phyloP scores from a whole-genome alignment of 2,888 invertebrate genomes.

The Eilema depressum region DNA sequence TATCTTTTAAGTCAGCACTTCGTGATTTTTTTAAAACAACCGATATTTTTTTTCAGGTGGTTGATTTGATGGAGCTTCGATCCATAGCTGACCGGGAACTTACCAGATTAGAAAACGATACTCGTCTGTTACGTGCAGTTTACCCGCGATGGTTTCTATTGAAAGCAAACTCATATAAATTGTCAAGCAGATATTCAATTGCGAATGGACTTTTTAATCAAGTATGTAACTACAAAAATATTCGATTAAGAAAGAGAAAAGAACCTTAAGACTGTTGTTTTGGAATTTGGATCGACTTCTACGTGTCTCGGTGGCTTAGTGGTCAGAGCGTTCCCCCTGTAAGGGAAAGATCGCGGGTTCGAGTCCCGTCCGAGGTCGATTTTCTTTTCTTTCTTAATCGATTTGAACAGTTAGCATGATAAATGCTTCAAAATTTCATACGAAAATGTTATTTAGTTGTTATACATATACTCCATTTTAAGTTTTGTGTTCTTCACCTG shows the following conservation, averaged over 20 bases:
- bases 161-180: slow-evolving; percentile 67
- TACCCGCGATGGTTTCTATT: slow-evolving; percentile 77
- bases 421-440: too few relatives aligned
- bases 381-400: too few relatives aligned
- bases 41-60: slow-evolving; percentile 62
- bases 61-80: slow-evolving; percentile 79
- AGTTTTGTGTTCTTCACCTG: neutral
- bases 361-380: too few relatives aligned
- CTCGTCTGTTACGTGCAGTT: slow-evolving; percentile 63
- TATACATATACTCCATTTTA: neutral
- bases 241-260: too few relatives aligned
- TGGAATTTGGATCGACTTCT: too few relatives aligned
- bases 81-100: slow-evolving; percentile 79
- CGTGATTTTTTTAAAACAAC: too few relatives aligned
- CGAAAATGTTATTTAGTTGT: neutral
- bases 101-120: slow-evolving; percentile 68
- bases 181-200: slow-evolving; percentile 67
- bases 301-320: too few relatives aligned
- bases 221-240: slow-evolving; percentile 49
- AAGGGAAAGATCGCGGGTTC: too few relatives aligned
- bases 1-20: too few relatives aligned
- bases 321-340: too few relatives aligned
- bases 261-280: too few relatives aligned
- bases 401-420: too few relatives aligned
- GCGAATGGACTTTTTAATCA: slow-evolving; percentile 64